A percentile compares a stretch with the other conserved stretches of the same genome.
These are phyloP conservation scores for Limenitis camilla DNA, from an alignment of 2,888 invertebrate genomes.

Conservation along the genomic window DNA sequence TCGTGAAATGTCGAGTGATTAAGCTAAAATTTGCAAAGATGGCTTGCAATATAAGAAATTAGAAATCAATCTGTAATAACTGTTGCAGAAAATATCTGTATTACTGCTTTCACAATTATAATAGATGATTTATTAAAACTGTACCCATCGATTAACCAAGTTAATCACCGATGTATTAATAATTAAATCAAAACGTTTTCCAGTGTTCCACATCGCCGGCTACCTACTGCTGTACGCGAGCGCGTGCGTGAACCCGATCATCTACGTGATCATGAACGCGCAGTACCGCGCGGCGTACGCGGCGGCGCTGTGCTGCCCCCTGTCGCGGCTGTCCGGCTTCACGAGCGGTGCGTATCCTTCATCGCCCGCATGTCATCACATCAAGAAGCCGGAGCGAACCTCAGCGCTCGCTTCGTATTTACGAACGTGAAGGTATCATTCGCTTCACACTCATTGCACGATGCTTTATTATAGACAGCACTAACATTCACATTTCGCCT, in stretches of 20 bases:
- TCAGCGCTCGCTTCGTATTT: conserved; percentile 57
- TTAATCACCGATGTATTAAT: not conserved
- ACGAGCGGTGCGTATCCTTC: conserved; percentile 76
- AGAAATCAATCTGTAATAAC: too few relatives aligned
- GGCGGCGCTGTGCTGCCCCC: conserved; percentile 81
- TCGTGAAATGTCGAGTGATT: too few relatives aligned
- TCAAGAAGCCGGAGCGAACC: conserved; percentile 53
- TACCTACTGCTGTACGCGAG: conserved; percentile 91
- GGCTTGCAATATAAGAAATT: too few relatives aligned
- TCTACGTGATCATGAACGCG: conserved; percentile 96
- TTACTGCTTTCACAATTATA: not conserved
- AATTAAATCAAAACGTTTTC: conserved; percentile 31
- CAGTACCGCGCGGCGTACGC: conserved; percentile 93
- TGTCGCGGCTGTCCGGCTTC: conserved; percentile 71
- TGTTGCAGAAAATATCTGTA: too few relatives aligned
- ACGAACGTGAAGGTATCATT: conserved; percentile 65
- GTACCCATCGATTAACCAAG: conserved; percentile 1
- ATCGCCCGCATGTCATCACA: conserved; percentile 52
- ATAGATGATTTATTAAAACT: not conserved
- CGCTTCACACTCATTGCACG: conserved; percentile 9
- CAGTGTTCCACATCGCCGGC: conserved; percentile 62
- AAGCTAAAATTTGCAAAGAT: too few relatives aligned
- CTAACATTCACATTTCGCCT: not conserved
- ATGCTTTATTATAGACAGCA: not conserved
- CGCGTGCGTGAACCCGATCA: conserved; percentile 93